phyloP scores from a whole-genome alignment of 2,797 vertebrate genomes.

The Vespertilio murinus region DNA sequence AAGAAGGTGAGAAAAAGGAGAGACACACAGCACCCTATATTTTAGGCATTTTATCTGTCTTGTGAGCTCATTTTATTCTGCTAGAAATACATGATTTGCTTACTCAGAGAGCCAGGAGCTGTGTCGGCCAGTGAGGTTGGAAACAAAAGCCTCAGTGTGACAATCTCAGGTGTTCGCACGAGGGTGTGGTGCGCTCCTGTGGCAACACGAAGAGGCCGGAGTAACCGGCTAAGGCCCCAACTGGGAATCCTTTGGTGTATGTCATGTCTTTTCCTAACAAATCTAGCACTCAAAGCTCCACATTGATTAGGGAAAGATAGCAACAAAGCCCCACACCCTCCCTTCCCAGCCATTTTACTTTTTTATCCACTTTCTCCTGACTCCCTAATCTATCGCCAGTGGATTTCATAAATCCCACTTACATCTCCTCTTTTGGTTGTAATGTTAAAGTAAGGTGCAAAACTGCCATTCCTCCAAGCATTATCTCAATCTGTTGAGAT shows the following conservation, averaged over 20 bases:
- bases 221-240: conserved; percentile 36
- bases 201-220: conserved; percentile 62
- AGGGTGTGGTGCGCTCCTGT: conserved; percentile 80
- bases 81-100: conserved; percentile 61
- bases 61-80: conserved; percentile 47
- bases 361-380: background rate
- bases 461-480: background rate
- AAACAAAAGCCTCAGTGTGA: conserved; percentile 70
- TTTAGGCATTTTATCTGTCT: conserved; percentile 55
- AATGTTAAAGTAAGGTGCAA: background rate
- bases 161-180: background rate
- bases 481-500: background rate
- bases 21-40: background rate
- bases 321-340: background rate
- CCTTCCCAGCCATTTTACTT: background rate
- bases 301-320: background rate
- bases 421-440: background rate
- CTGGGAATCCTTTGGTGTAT: fast-evolving
- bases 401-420: background rate
- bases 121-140: conserved; percentile 36
- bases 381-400: background rate
- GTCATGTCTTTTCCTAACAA: background rate
- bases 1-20: background rate
- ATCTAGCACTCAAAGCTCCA: background rate
- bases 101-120: conserved; percentile 60